These are phyloP conservation scores for Verasper variegatus DNA, from an alignment of 2,113 vertebrate species.

Conservation along the genomic window DNA sequence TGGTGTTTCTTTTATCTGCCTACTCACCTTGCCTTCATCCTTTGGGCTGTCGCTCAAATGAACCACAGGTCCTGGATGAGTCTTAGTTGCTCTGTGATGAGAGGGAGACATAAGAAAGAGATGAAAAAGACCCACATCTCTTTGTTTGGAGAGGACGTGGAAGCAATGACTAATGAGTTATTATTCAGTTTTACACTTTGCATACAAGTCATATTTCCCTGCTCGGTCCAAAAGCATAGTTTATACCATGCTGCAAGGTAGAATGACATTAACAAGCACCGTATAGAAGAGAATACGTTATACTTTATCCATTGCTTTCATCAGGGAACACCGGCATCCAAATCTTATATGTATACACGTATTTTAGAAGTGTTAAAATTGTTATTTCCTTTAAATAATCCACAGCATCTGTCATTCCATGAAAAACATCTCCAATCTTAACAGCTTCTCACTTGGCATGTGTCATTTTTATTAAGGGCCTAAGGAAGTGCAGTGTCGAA, in stretches of 20 bases:
- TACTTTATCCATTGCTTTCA: too few species aligned
- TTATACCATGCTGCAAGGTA: not conserved
- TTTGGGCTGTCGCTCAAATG: slow-evolving; percentile 98
- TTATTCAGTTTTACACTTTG: not conserved
- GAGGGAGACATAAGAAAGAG: slow-evolving; percentile 11
- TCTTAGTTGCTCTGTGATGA: slow-evolving; percentile 92
- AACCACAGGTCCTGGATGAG: slow-evolving; percentile 97
- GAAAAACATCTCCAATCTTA: too few species aligned
- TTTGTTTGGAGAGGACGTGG: not conserved
- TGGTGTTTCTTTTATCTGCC: slow-evolving; percentile 21
- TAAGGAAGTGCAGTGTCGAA: too few species aligned
- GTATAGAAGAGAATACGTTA: not conserved
- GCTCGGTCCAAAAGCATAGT: not conserved
- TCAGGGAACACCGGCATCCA: too few species aligned
- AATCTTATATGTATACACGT: too few species aligned
- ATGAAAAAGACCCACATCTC: slow-evolving; percentile 10
- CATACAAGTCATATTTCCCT: not conserved
- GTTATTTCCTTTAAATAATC: too few species aligned
- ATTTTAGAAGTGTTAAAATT: too few species aligned
- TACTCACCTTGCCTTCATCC: slow-evolving; percentile 97
- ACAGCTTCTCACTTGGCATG: too few species aligned
- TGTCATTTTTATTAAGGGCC: too few species aligned
- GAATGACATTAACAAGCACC: not conserved
- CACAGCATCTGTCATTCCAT: too few species aligned
- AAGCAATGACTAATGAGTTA: not conserved